A percentile compares a stretch with the other conserved stretches of the same genome.
Conservation (phyloP, 2,113 vertebrate species). For the Crotalus viridis region DNA sequence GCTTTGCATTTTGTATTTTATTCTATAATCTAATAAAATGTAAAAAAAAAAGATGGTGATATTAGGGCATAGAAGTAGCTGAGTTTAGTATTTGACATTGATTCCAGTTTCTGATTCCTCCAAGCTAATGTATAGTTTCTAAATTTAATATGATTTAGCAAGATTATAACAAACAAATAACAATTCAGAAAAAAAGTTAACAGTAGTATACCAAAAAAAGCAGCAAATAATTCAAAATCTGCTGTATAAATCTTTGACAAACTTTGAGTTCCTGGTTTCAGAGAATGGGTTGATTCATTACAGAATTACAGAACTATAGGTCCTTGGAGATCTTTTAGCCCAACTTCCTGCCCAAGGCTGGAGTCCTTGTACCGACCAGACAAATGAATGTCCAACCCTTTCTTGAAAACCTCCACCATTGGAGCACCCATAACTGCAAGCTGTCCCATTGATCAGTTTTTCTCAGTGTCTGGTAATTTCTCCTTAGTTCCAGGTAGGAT, state of each 20-base stretch:
- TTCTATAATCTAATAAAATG: no score
- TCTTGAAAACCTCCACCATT: no score
- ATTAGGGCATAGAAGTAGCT: background rate
- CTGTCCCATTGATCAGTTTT: no score
- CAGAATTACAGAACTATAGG: background rate
- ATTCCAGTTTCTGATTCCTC: background rate
- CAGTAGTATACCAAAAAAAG: background rate
- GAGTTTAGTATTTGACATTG: background rate
- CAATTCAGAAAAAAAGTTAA: background rate
- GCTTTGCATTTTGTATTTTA: no score
- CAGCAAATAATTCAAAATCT: background rate
- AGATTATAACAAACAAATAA: background rate
- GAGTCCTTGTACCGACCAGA: no score
- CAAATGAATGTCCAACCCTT: no score
- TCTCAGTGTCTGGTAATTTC: no score
- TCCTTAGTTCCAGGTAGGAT: no score
- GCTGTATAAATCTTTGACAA: background rate
- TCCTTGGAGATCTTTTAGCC: no score
- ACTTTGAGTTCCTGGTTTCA: background rate
- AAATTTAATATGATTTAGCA: background rate
- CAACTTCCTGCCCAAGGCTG: no score
- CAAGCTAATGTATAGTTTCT: background rate
- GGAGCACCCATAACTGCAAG: no score
- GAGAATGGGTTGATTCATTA: background rate
- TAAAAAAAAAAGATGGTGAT: no score